Evolutionary conservation across 2,888 invertebrate species (phyloP).

Genomic region (Drosophila meridiana): DNA sequence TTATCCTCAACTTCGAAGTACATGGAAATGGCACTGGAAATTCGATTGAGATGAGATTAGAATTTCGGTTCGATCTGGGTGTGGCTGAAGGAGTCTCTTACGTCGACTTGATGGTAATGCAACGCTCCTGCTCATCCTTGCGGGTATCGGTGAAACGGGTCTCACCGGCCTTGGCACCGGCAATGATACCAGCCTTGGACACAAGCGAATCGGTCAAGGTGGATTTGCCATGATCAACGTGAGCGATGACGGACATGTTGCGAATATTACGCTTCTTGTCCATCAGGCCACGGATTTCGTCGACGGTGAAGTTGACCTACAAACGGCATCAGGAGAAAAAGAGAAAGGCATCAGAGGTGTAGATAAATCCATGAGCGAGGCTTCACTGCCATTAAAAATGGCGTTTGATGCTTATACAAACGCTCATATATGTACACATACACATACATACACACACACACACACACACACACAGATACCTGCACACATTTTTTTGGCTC

Average conservation of each 20-base stretch:
- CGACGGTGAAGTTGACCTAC: conserved; percentile 99
- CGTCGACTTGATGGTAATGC: conserved; percentile 99
- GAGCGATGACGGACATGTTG: conserved; percentile 99
- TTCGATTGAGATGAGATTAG: neutral
- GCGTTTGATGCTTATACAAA: conserved; percentile 42
- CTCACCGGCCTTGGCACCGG: conserved; percentile 99
- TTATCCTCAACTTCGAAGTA: conserved; percentile 98
- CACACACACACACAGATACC: conserved; percentile 17
- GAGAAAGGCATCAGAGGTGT: conserved; percentile 6
- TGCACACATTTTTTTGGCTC: conserved; percentile 22
- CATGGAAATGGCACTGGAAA: conserved; percentile 97
- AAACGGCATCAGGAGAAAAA: conserved; percentile 25
- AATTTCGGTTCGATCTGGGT: neutral
- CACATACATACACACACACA: conserved; percentile 15
- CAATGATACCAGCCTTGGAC: conserved; percentile 99
- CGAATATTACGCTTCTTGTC: conserved; percentile 99
- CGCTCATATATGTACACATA: neutral
- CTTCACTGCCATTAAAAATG: conserved; percentile 69
- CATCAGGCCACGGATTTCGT: conserved; percentile 99
- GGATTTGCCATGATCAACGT: conserved; percentile 99
- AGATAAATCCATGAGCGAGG: neutral
- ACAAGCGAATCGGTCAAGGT: conserved; percentile 99
- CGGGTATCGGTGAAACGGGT: conserved; percentile 99
- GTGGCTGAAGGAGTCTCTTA: conserved; percentile 42
- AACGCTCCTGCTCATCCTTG: conserved; percentile 99